Evolutionary conservation across 2,888 invertebrate genomes (phyloP), one percentile per base, ranked within the genome.

Genomic region (Agrypnus murinus): DNA sequence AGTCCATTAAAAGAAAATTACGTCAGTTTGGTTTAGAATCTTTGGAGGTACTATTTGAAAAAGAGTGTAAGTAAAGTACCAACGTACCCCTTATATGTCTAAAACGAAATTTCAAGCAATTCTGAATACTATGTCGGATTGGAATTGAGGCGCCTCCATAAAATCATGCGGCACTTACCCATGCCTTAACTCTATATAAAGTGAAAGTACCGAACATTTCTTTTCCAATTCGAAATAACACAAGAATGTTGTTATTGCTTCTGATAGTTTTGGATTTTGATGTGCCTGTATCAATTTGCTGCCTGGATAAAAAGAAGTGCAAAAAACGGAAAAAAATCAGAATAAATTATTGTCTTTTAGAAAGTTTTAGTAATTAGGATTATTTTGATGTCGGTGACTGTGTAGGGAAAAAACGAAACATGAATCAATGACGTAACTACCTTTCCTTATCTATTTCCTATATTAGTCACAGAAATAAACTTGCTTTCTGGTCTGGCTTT

Each of bases 121-220:
- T 57, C 58, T 58, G 40, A 46, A 38, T 40, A 31, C 46, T 59
- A 59, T 59, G 66, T 43, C 8, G 17, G n/a, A 48, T 46, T 32
- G 32, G 1, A 34, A 6, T 57, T 65, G 40, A 46, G 58, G 12
- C 40, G 25, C n/a, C 45, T 65, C 43, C 32, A 7, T 25, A n/a
- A 31, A 15, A 53, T 40, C 40, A 15, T 34, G 19, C 10, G 4
- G n/a, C 14, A 40, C 36, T 31, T 58, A 65, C 66, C 65, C 66
- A 59, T 57, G 59, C 58, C 65, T 55, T 65, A 34, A 38, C 12
- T 38, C 32, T 25, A 25, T 5, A 36, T n/a, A 12, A 19, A 66
- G 66, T 66, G 66, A 66, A 66, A 66, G 66, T 66, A 40, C 50
- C 66, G 34, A 58, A 65, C 65, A 65, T 58, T 65, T 65, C 65